phyloP scores from a whole-genome alignment of 2,888 invertebrate genomes.

The Pachycephus smyrnensis region DNA sequence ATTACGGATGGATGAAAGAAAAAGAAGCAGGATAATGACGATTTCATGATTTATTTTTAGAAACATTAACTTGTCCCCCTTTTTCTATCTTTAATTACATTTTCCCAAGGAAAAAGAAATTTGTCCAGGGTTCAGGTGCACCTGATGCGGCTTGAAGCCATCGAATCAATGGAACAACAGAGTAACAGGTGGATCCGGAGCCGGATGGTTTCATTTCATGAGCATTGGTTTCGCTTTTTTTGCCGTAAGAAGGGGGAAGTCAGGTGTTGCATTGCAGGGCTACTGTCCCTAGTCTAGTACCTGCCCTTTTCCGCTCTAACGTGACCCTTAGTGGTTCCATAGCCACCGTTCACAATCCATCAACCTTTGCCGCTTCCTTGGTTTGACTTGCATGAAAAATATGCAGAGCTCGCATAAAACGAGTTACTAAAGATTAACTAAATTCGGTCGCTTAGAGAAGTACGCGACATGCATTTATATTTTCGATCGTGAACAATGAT shows the following conservation, averaged over 20 bases:
- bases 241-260: not conserved
- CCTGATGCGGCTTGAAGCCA: not conserved
- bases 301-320: not conserved
- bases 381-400: not conserved
- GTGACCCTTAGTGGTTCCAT: not conserved
- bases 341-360: not conserved
- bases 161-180: not conserved
- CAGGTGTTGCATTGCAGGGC: not conserved
- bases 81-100: not conserved
- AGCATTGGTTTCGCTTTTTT: conserved; percentile 6
- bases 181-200: not conserved
- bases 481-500: not conserved
- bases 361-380: not conserved
- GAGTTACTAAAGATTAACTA: no score
- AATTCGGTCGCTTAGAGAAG: not conserved
- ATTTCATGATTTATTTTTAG: not conserved
- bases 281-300: conserved; percentile 1
- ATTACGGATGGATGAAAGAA: not conserved
- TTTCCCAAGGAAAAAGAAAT: not conserved
- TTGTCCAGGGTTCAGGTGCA: not conserved
- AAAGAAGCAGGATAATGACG: not conserved
- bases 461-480: not conserved
- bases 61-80: not conserved
- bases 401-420: not conserved
- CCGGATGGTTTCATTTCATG: not conserved